Percentiles rank a stretch among this genome's conserved stretches.
Evolutionary conservation across 2,888 invertebrate genomes (phyloP).

Genomic region (Suillia variegata): DNA sequence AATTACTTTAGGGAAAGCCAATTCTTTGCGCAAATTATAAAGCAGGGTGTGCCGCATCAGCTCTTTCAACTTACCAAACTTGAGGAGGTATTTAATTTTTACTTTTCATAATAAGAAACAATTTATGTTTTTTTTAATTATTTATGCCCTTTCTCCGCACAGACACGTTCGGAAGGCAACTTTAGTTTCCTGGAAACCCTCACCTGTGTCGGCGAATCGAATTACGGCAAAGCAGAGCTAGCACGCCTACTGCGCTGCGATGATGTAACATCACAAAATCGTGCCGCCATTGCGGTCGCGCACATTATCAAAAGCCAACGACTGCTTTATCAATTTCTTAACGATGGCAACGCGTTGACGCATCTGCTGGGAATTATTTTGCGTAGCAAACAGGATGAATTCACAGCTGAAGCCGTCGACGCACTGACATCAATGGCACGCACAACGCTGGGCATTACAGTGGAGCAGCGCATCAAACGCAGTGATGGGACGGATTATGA

Average conservation of each 20-base stretch:
- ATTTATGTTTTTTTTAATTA: neutral
- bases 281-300: conserved; percentile 57
- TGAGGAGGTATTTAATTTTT: conserved; percentile 49
- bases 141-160: neutral
- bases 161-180: conserved; percentile 54
- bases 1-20: conserved; percentile 56
- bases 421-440: conserved; percentile 55
- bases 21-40: conserved; percentile 58
- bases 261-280: conserved; percentile 47
- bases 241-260: conserved; percentile 53
- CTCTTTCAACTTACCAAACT: conserved; percentile 54
- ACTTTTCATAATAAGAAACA: no score
- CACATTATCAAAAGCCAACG: conserved; percentile 56
- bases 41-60: conserved; percentile 55
- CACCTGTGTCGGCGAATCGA: conserved; percentile 58
- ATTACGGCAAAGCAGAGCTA: conserved; percentile 60
- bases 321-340: conserved; percentile 54
- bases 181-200: conserved; percentile 54
- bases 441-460: conserved; percentile 46
- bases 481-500: conserved; percentile 39
- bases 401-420: conserved; percentile 55
- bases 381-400: conserved; percentile 45
- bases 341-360: conserved; percentile 55
- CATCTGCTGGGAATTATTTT: conserved; percentile 52
- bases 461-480: conserved; percentile 37